Base-by-base conservation (phyloP, 2,113 vertebrate species). In the Dicaeum eximium region DNA sequence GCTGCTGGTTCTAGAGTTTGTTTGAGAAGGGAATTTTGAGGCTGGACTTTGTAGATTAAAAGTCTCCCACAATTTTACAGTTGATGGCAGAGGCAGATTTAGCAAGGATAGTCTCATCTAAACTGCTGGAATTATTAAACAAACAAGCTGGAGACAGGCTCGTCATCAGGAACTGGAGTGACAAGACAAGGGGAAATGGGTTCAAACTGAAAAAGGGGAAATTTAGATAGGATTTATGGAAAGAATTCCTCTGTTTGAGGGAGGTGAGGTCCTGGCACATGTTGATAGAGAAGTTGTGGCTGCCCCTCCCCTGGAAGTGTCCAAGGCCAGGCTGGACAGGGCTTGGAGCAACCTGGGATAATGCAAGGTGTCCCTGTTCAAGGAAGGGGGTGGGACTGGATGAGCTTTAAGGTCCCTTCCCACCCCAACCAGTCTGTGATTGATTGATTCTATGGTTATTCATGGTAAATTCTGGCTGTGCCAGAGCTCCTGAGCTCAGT, bases 181-280 rank as follows among this genome's bases (percentile, higher is more conserved):
- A 54, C 22, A 48, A 22, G 22, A 62, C 18, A 33, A 28, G 12
- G n/a, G 15, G 18, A 54, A 75, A 37, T 14, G 18, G 21, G 11
- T 54, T 69, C 62, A 69, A 3, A 54, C 21, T 31, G 40, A n/a
- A n/a, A 35, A 11, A 74, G 6, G 15, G 30, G 10, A 42, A 75
- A 27, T 42, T 25, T 23, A 62, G 30, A 25, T 75, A 31, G 54
- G 7, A 27, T n/a, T 7, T 27, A 6, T 10, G 16, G 15, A 69
- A 48, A 11, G 40, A 69, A 69, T 62, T 62, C 30, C 38, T 40
- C 6, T 0, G 0, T 64, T 54, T 64, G 50, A 62, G 20, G 24
- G 20, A 35, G 74, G 35, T 0, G 0, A 38, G 16, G 30, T n/a
- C 30, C 10, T 62, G 62, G 24, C 56, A 48, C 3, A 4, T 44